phyloP scores from a whole-genome alignment of 1,140 invertebrate genomes.

The Hypothenemus hampei region DNA sequence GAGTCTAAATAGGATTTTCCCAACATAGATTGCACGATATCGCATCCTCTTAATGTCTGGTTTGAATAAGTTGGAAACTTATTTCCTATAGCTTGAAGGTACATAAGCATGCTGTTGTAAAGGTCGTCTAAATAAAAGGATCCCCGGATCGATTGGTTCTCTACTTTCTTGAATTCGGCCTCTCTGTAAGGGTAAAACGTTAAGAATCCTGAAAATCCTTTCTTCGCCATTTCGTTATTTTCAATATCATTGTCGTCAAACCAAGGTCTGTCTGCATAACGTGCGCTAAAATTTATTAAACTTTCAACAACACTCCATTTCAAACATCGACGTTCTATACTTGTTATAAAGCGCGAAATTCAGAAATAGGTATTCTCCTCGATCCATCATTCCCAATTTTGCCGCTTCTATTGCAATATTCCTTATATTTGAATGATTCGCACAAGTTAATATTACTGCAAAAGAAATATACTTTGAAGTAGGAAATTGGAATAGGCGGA shows the following conservation, averaged over 20 bases:
- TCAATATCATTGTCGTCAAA: constrained; percentile 73
- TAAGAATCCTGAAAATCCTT: constrained; percentile 84
- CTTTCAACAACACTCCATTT: constrained; percentile 9
- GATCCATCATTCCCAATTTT: constrained; percentile 87
- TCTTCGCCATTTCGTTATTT: constrained; percentile 76
- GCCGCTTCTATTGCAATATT: constrained; percentile 87
- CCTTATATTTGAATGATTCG: constrained; percentile 79
- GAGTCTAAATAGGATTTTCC: constrained; percentile 67
- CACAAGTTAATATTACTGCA: constrained; percentile 93
- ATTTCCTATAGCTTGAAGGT: constrained; percentile 69
- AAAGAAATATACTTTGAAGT: constrained; percentile 34
- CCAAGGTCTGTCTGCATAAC: constrained; percentile 57
- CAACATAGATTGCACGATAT: constrained; percentile 83
- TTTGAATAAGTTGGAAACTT: constrained; percentile 59
- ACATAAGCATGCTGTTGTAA: constrained; percentile 91
- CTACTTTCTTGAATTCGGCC: constrained; percentile 30
- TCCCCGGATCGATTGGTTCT: constrained; percentile 29
- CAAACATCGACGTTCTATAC: constrained; percentile 47
- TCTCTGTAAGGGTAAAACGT: constrained; percentile 73
- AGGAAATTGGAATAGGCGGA: neutral
- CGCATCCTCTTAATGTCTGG: constrained; percentile 52
- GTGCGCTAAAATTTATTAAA: constrained; percentile 32
- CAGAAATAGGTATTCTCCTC: constrained; percentile 97
- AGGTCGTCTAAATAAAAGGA: constrained; percentile 59
- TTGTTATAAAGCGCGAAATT: constrained; percentile 94